A percentile compares a stretch with the other conserved stretches of the same genome.
phyloP scores from a whole-genome alignment of 2,797 vertebrate genomes.

The Hyperoplus immaculatus region DNA sequence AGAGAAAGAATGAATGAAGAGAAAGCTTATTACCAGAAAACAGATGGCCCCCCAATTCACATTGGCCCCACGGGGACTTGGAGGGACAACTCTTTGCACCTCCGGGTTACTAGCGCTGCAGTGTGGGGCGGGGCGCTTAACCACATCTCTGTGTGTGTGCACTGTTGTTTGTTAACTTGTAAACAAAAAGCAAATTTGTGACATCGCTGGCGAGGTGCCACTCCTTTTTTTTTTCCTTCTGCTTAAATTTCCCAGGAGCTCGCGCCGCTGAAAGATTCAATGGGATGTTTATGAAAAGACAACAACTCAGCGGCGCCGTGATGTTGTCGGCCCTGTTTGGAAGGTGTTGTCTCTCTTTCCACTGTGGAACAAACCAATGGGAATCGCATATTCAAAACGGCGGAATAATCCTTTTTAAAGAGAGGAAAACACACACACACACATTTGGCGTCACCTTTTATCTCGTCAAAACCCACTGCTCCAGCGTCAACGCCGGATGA shows the following conservation, averaged over 20 bases:
- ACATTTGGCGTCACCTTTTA: conserved; percentile 49
- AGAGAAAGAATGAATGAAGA: conserved; percentile 69
- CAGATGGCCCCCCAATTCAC: conserved; percentile 88
- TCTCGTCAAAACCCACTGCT: conserved; percentile 60
- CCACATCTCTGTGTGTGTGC: conserved; percentile 73
- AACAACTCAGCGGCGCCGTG: conserved; percentile 1
- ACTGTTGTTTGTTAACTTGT: conserved; percentile 78
- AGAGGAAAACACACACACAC: conserved; percentile 7
- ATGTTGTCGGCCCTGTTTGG: not conserved
- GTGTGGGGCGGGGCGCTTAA: conserved; percentile 75
- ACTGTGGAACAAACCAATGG: conserved; percentile 1
- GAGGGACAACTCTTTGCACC: conserved; percentile 80
- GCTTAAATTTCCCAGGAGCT: conserved; percentile 65
- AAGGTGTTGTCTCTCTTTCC: conserved; percentile 17
- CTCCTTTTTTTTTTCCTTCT: not conserved
- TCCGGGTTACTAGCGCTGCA: conserved; percentile 72
- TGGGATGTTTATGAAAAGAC: conserved; percentile 32
- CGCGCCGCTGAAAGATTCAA: conserved; percentile 54
- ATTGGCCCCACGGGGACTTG: conserved; percentile 76
- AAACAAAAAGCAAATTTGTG: conserved; percentile 77
- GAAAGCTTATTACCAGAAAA: conserved; percentile 87
- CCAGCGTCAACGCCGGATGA: conserved; percentile 53
- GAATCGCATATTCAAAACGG: conserved; percentile 38
- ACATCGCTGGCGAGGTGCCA: conserved; percentile 70
- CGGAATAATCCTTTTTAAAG: conserved; percentile 40